phyloP scores from a whole-genome alignment of 2,888 invertebrate species.

The Antitype chi region DNA sequence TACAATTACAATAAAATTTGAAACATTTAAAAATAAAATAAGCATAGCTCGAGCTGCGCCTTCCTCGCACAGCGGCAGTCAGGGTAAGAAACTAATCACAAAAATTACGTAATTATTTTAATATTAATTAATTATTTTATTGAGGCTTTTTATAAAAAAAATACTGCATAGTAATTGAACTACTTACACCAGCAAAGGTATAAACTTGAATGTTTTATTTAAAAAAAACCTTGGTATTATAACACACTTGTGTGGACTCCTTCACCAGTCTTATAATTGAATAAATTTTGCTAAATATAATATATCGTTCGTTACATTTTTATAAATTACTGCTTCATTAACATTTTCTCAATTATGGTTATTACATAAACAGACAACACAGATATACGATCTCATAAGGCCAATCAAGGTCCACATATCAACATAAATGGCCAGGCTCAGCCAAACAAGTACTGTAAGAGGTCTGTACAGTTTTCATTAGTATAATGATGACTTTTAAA shows the following conservation, averaged over 20 bases:
- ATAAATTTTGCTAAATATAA: slow-evolving; percentile 1
- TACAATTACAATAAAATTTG: too few relatives aligned
- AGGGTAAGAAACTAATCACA: background rate
- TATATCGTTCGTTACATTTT: background rate
- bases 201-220: background rate
- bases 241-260: too few relatives aligned
- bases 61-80: too few relatives aligned
- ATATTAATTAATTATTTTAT: background rate
- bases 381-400: slow-evolving; percentile 41
- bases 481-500: slow-evolving; percentile 46
- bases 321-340: slow-evolving; percentile 19
- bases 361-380: slow-evolving; percentile 39
- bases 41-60: too few relatives aligned
- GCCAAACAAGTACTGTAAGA: slow-evolving; percentile 51
- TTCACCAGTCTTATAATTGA: background rate
- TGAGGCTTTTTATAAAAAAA: background rate
- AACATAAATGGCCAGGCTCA: slow-evolving; percentile 52
- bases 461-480: slow-evolving; percentile 53
- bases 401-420: slow-evolving; percentile 52
- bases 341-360: slow-evolving; percentile 29
- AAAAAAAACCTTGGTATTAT: background rate
- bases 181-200: background rate
- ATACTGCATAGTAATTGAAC: background rate
- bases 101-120: background rate
- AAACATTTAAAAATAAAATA: too few relatives aligned